Conservation (phyloP, 2,113 vertebrate genomes). For the Seriola dumerili region DNA sequence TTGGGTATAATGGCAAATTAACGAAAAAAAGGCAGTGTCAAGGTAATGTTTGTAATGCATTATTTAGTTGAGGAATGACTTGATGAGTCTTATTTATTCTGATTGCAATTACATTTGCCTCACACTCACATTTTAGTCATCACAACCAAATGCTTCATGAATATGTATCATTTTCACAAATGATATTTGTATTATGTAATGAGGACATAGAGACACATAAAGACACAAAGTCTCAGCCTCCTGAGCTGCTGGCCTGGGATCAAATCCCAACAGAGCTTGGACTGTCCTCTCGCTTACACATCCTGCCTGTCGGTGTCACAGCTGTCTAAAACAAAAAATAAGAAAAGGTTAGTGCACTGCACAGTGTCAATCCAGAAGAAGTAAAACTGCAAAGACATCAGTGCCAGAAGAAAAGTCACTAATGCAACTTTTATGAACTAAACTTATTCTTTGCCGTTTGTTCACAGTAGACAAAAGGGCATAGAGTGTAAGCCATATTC, state of each 20-base stretch:
- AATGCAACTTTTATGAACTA: background rate
- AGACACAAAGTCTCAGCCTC: slow-evolving; percentile 20
- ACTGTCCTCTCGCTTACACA: slow-evolving; percentile 30
- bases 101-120: background rate
- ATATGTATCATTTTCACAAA: background rate
- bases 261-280: slow-evolving; percentile 30
- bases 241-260: slow-evolving; percentile 5
- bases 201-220: too few species aligned
- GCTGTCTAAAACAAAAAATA: slow-evolving; percentile 30
- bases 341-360: slow-evolving; percentile 22
- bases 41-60: background rate
- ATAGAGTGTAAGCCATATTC: too few species aligned
- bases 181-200: background rate
- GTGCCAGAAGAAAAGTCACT: background rate
- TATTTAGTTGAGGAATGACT: background rate
- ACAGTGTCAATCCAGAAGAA: slow-evolving; percentile 14
- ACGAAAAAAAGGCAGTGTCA: background rate
- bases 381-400: background rate
- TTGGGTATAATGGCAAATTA: background rate
- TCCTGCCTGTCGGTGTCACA: slow-evolving; percentile 26
- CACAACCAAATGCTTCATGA: background rate
- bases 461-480: background rate
- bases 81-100: background rate
- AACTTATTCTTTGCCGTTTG: background rate
- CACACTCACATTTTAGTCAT: too few species aligned